These are phyloP conservation scores for Plagiodera versicolora DNA, from an alignment of 2,888 invertebrate species.

Conservation along the genomic window DNA sequence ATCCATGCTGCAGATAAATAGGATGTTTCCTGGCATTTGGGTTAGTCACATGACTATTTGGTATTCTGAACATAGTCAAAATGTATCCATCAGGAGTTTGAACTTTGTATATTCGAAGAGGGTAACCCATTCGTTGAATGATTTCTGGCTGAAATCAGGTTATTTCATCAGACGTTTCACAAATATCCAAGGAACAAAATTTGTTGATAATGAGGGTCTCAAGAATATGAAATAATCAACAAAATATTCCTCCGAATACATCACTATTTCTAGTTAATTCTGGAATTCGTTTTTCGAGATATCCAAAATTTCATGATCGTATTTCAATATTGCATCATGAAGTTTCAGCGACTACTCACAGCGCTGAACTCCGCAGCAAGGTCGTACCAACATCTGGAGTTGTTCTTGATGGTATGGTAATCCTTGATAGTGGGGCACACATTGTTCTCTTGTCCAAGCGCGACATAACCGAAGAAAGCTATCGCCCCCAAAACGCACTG, in stretches of 20 bases:
- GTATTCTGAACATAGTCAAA: constrained; percentile 55
- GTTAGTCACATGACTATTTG: constrained; percentile 38
- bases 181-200: neutral
- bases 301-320: too few species aligned
- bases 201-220: too few species aligned
- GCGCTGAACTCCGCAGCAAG: constrained; percentile 44
- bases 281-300: too few species aligned
- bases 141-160: constrained; percentile 52
- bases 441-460: constrained; percentile 40
- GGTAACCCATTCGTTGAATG: constrained; percentile 53
- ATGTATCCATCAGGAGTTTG: constrained; percentile 57
- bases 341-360: constrained; percentile 42
- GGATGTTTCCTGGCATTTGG: constrained; percentile 41
- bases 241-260: too few species aligned
- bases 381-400: constrained; percentile 51
- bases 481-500: constrained; percentile 10
- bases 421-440: constrained; percentile 50
- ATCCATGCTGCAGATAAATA: constrained; percentile 50
- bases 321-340: too few species aligned
- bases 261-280: too few species aligned
- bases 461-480: constrained; percentile 17
- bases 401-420: constrained; percentile 48
- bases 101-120: constrained; percentile 53
- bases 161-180: neutral
- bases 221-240: too few species aligned